These are phyloP conservation scores for Paradoxurus hermaphroditus DNA, from an alignment of 2,113 vertebrate species.

Conservation along the genomic window DNA sequence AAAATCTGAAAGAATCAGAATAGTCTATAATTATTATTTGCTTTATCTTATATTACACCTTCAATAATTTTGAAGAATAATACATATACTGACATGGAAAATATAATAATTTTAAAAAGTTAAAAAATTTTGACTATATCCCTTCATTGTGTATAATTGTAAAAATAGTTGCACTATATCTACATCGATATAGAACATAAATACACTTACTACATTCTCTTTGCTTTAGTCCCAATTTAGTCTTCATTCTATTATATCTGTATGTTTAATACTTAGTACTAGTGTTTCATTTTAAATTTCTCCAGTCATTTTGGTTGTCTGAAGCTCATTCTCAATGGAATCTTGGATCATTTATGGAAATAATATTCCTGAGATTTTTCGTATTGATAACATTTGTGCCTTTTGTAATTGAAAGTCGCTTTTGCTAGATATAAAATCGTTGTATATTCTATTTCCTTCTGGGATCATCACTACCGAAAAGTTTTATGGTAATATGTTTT, in stretches of 20 bases:
- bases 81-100: not conserved
- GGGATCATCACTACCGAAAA: not conserved
- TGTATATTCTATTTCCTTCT: not conserved
- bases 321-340: not conserved
- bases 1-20: not conserved
- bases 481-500: not conserved
- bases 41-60: too few relatives aligned
- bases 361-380: not conserved
- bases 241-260: not conserved
- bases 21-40: not conserved
- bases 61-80: not conserved
- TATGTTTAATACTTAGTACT: not conserved
- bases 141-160: not conserved
- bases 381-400: not conserved
- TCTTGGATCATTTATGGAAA: not conserved
- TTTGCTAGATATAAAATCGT: not conserved
- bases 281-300: not conserved
- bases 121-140: not conserved
- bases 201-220: not conserved
- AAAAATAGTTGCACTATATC: not conserved
- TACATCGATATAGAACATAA: not conserved
- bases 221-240: not conserved
- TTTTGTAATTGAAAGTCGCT: not conserved
- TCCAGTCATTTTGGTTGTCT: not conserved
- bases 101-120: not conserved